Percentiles rank a stretch among this genome's conserved stretches.
phyloP scores from a whole-genome alignment of 2,888 invertebrate genomes.

The Trissolcus brochymenae region DNA sequence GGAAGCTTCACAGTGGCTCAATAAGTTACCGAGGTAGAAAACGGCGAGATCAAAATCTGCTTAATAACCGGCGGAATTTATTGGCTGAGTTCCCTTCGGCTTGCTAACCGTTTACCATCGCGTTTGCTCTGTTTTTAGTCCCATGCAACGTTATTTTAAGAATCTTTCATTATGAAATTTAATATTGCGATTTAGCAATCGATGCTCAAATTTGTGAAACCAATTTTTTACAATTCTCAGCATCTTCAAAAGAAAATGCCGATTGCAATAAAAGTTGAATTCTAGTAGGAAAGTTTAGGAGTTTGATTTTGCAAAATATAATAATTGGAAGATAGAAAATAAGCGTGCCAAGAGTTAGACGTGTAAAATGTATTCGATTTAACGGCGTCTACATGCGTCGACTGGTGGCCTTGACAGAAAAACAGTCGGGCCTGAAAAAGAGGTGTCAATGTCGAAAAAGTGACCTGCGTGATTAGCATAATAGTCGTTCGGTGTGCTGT shows the following conservation, averaged over 20 bases:
- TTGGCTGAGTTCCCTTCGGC: slow-evolving; percentile 63
- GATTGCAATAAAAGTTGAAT: too few relatives aligned
- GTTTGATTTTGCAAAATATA: too few relatives aligned
- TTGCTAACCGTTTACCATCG: slow-evolving; percentile 39
- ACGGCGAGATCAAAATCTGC: slow-evolving; percentile 59
- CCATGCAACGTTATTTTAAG: slow-evolving; percentile 65
- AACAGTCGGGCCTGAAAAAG: slow-evolving; percentile 43
- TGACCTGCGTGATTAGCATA: slow-evolving; percentile 50
- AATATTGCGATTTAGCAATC: slow-evolving; percentile 54
- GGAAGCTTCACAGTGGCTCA: slow-evolving; percentile 32
- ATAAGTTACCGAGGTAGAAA: slow-evolving; percentile 50
- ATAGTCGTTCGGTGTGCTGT: slow-evolving; percentile 22
- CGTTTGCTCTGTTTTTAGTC: slow-evolving; percentile 48
- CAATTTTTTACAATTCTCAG: background rate
- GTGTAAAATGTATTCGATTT: background rate
- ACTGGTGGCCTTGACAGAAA: slow-evolving; percentile 23
- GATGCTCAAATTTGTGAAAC: background rate
- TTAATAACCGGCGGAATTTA: slow-evolving; percentile 72
- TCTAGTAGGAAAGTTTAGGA: too few relatives aligned
- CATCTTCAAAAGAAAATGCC: background rate
- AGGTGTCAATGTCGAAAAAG: slow-evolving; percentile 55
- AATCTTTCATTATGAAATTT: slow-evolving; percentile 70
- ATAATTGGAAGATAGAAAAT: background rate
- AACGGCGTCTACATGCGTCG: background rate
- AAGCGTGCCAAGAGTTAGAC: background rate